Evolutionary conservation across 92 coral and sea anemone species (phyloP), one percentile per base, ranked within the genome.

Genomic region (Zoanthus sociatus): DNA sequence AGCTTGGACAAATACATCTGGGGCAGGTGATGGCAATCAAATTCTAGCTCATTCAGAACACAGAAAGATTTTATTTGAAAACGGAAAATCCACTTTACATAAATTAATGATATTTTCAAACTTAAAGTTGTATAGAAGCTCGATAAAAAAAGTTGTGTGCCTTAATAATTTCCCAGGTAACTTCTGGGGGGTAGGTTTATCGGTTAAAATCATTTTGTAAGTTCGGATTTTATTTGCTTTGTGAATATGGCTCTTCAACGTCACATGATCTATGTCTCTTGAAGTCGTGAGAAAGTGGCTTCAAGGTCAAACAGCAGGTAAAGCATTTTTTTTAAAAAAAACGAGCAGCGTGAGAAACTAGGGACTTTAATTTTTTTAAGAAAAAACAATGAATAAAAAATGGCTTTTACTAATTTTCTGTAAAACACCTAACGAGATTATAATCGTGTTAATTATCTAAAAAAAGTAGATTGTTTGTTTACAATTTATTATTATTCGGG

Each of bases 181-280:
- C 0, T 55, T 37, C 31, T 21, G 13, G 69, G 66, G 42, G 45
- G 44, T 26, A 26, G 26, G 30, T 17, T 58, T 47, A 16, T 33
- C 60, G 46, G 58, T 58, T 37, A 42, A 26, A 26, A 26, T 26
- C 26, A 26, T 26, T 26, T 26, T 66, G 15, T 18, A 33, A 71
- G 55, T 37, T 78, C 31, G 51, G 53, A 78, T 78, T 78, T 78
- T 72, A 78, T 20, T 78, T 78, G 84, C 71, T 78, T 78, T 78
- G 72, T 58, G 33, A 32, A 60, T 17, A 50, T 16, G 84, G 84
- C 60, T 31, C 3, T 16, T 15, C 3, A 78, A 37, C 32, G 71
- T 69, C 47, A 78, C 21, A 15, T n/a, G 84, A 78, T 58, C 84
- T 64, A 48, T 58, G 71, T 33, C 5, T 17, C 20, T 4, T 45